Evolutionary conservation across 2,888 invertebrate genomes (phyloP).

Genomic region (Leptinotarsa haldemani): DNA sequence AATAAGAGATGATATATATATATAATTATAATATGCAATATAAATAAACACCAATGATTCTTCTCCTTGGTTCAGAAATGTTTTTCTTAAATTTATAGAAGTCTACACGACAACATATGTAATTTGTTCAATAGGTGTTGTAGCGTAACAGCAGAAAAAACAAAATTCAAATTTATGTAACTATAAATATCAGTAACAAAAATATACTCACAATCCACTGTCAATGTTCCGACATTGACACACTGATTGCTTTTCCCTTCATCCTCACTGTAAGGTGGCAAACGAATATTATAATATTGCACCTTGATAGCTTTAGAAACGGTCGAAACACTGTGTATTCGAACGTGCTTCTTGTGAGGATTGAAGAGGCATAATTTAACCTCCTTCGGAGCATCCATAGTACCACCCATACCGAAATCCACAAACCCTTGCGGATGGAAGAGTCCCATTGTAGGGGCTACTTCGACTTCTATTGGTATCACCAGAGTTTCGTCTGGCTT

Average conservation of each 20-base stretch:
- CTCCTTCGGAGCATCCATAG: constrained; percentile 73
- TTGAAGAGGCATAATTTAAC: constrained; percentile 74
- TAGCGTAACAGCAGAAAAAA: not conserved
- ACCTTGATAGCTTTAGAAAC: constrained; percentile 75
- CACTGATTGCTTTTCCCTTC: constrained; percentile 61
- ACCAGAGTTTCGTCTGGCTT: constrained; percentile 77
- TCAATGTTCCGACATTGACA: constrained; percentile 74
- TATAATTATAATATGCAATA: no score
- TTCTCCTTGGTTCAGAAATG: no score
- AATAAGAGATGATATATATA: no score
- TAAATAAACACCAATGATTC: no score
- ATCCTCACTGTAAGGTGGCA: constrained; percentile 74
- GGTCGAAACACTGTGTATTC: constrained; percentile 73
- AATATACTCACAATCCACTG: constrained; percentile 75
- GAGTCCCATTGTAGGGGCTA: constrained; percentile 75
- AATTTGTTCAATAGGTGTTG: no score
- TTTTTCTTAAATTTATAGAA: no score
- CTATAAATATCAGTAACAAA: not conserved
- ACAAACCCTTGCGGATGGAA: constrained; percentile 81
- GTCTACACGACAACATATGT: no score
- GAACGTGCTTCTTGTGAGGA: constrained; percentile 75
- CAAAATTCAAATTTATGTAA: not conserved
- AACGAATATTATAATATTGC: constrained; percentile 74
- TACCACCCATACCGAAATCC: constrained; percentile 86
- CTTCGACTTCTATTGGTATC: constrained; percentile 87